Evolutionary conservation across 1,140 invertebrate species (phyloP).

Genomic region (Drosophila varians): DNA sequence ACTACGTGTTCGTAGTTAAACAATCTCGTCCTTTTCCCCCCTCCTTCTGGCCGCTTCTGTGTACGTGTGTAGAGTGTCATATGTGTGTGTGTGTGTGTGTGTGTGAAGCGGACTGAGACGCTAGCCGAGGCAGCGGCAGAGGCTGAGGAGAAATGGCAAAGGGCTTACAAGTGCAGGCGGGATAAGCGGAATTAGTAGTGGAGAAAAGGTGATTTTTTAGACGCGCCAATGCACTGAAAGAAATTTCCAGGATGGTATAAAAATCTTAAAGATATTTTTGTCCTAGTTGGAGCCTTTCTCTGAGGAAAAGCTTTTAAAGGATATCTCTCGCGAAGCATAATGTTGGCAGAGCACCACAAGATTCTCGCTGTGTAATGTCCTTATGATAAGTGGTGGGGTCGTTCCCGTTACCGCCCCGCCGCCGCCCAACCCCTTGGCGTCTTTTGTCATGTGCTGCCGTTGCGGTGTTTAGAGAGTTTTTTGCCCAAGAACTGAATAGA

Average conservation of each 20-base stretch:
- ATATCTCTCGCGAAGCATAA: too few relatives aligned
- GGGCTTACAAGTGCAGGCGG: conserved; percentile 54
- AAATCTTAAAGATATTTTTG: too few relatives aligned
- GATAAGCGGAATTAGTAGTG: conserved; percentile 69
- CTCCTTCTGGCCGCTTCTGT: conserved; percentile 58
- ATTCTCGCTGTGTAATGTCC: conserved; percentile 27
- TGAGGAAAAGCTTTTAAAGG: too few relatives aligned
- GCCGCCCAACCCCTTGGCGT: not conserved
- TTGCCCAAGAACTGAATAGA: conserved; percentile 27
- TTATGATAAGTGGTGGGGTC: conserved; percentile 54
- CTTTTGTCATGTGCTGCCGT: conserved; percentile 37
- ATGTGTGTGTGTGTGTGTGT: conserved; percentile 27
- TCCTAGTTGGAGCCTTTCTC: too few relatives aligned
- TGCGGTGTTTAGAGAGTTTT: conserved; percentile 68
- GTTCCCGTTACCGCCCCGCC: not conserved
- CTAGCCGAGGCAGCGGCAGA: not conserved
- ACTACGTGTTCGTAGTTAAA: conserved; percentile 84
- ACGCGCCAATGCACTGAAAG: conserved; percentile 15
- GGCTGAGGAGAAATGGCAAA: conserved; percentile 6
- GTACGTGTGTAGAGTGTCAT: conserved; percentile 9
- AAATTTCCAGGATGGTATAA: not conserved
- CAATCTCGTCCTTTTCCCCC: conserved; percentile 83
- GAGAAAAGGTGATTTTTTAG: conserved; percentile 66
- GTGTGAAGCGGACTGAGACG: conserved; percentile 36
- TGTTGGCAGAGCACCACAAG: too few relatives aligned